A percentile compares a stretch with the other conserved stretches of the same genome.
Evolutionary conservation across 2,113 vertebrate species (phyloP).

Genomic region (Ictidomys tridecemlineatus): DNA sequence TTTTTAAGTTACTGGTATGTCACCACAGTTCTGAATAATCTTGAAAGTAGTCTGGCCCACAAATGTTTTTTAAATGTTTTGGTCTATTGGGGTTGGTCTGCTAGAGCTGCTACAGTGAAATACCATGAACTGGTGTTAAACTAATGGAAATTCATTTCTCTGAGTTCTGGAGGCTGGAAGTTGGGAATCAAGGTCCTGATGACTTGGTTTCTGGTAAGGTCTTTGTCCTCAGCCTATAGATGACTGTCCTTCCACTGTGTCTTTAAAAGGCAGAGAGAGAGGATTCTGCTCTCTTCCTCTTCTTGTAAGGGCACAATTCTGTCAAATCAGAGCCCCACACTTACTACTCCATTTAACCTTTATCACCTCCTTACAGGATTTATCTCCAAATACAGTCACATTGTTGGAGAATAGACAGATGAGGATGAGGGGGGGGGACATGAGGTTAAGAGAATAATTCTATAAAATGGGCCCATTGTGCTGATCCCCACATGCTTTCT

Average conservation of each 20-base stretch:
- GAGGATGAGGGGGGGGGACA: too few relatives aligned
- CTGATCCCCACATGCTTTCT: too few relatives aligned
- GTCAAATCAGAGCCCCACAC: background rate
- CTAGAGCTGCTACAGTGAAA: background rate
- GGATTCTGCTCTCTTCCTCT: background rate
- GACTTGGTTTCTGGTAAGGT: background rate
- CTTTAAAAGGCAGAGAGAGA: background rate
- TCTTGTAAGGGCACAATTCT: background rate
- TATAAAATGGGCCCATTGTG: too few relatives aligned
- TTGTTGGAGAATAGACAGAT: too few relatives aligned
- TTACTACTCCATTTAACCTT: too few relatives aligned
- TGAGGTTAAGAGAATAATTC: too few relatives aligned
- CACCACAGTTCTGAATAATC: background rate
- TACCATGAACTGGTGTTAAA: background rate
- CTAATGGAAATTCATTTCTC: background rate
- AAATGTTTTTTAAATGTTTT: background rate
- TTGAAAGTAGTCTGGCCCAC: background rate
- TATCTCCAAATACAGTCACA: too few relatives aligned
- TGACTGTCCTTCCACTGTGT: background rate
- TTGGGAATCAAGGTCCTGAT: background rate
- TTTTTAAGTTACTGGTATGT: conserved; percentile 15
- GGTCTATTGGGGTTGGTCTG: background rate
- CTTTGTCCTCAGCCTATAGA: background rate
- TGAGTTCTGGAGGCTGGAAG: background rate
- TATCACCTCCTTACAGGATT: too few relatives aligned